Evolutionary conservation across 1,140 invertebrate genomes (phyloP), one percentile per base, ranked within the genome.

Genomic region (Zophobas morio): DNA sequence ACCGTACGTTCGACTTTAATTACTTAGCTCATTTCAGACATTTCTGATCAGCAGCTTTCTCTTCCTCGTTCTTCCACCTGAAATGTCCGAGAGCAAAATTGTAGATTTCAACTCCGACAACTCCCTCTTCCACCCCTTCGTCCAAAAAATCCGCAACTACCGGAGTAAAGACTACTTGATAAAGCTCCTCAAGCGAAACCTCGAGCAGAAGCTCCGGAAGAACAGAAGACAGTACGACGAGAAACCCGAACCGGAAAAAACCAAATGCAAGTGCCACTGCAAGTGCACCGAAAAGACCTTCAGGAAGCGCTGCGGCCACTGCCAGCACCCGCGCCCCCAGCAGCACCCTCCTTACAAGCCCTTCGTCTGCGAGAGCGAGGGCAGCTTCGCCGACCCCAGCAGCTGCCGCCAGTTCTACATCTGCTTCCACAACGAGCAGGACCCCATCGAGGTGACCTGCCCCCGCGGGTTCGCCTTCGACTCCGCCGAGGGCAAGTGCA

Each of bases 341-440:
- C 6, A 1, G 33, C 56, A 35, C 35, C 1, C 1, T 36, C 36
- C 37, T 60, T 4, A 60, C 35, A 60, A 35, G 37, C 20, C 20
- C 8, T 60, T 60, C 8, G 56, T 60, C n/a, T 60, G 56, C 35
- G 32, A 60, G 35, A 4, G 36, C 33, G 56, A 60, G 36, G 56
- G 56, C 8, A 60, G 56, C 37, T 60, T 60, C 36, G 56, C 36
- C 35, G 37, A 60, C 37, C 56, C 56, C 3, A 37, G 8, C 33
- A 60, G 35, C 37, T 60, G 56, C 37, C 56, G 56, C 35, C 56
- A 60, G n/a, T 60, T 60, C 37, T 60, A 60, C 56, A 60, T 60
- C 37, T 60, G 56, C 36, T 60, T 36, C 56, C 56, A 37, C 35
- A 60, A 60, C 6, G 56, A 60, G 34, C 4, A 8, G 35, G 56